Conservation (phyloP, 2,888 invertebrate species). For the Ligdia adustata region DNA sequence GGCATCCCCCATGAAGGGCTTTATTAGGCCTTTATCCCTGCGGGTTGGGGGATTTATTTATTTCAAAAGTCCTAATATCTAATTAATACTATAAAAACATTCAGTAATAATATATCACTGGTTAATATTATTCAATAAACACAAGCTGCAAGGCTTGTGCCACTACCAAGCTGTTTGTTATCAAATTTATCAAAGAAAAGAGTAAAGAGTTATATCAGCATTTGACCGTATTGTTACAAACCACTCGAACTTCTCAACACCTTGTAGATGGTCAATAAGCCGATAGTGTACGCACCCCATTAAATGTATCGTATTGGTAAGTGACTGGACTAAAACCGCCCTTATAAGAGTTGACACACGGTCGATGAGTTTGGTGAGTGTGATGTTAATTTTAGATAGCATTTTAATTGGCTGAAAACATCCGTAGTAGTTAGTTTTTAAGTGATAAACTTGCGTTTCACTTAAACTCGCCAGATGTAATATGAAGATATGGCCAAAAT, state of each 20-base stretch:
- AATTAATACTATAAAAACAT: too few relatives aligned
- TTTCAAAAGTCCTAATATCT: too few relatives aligned
- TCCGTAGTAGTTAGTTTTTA: too few relatives aligned
- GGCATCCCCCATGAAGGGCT: too few relatives aligned
- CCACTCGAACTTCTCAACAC: slow-evolving; percentile 55
- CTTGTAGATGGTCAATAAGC: slow-evolving; percentile 76
- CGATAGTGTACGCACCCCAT: slow-evolving; percentile 69
- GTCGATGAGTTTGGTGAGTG: slow-evolving; percentile 27
- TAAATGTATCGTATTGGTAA: slow-evolving; percentile 63
- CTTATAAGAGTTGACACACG: slow-evolving; percentile 61
- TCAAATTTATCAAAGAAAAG: slow-evolving; percentile 10
- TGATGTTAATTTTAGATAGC: too few relatives aligned
- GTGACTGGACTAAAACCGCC: slow-evolving; percentile 71
- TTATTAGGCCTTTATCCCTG: too few relatives aligned
- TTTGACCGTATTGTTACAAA: slow-evolving; percentile 22
- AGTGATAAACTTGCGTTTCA: too few relatives aligned
- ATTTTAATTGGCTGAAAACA: too few relatives aligned
- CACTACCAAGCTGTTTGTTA: slow-evolving; percentile 23
- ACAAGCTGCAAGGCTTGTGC: slow-evolving; percentile 21
- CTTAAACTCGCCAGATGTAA: too few relatives aligned
- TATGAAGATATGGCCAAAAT: too few relatives aligned
- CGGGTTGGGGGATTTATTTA: too few relatives aligned
- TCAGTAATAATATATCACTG: too few relatives aligned
- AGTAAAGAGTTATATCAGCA: slow-evolving; percentile 18
- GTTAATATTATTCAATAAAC: slow-evolving; percentile 16